Percentiles rank a stretch among this genome's conserved stretches.
phyloP scores from a whole-genome alignment of 2,888 invertebrate genomes.

The Brenthis hecate region DNA sequence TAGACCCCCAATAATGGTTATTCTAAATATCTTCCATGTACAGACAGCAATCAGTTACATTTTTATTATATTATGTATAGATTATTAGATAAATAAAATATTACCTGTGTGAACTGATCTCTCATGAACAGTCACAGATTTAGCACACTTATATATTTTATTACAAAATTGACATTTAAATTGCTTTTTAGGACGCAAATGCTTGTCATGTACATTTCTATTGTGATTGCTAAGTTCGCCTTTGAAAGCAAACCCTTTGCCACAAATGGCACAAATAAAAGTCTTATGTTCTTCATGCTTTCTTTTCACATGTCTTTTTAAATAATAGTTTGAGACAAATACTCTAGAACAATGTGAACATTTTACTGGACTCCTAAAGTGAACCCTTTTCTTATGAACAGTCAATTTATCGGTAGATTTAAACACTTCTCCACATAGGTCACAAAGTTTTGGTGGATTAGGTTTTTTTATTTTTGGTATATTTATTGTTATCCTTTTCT shows the following conservation, averaged over 20 bases:
- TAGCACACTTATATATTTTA: constrained; percentile 66
- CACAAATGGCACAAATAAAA: constrained; percentile 67
- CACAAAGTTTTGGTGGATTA: constrained; percentile 59
- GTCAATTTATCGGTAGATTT: constrained; percentile 54
- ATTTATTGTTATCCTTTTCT: constrained; percentile 43
- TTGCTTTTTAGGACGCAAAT: constrained; percentile 52
- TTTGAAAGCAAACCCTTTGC: constrained; percentile 61
- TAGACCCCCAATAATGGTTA: too few species aligned
- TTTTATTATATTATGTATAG: background rate
- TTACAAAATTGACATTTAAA: constrained; percentile 67
- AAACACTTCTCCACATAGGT: constrained; percentile 66
- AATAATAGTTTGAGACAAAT: constrained; percentile 57
- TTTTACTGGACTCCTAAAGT: constrained; percentile 55
- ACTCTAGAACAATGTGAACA: constrained; percentile 63
- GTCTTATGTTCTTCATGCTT: constrained; percentile 57
- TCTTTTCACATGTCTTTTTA: constrained; percentile 64
- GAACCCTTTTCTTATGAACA: constrained; percentile 57
- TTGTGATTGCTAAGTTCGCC: constrained; percentile 61
- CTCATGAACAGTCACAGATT: constrained; percentile 71
- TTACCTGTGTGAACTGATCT: constrained; percentile 78
- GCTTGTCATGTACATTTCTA: constrained; percentile 62
- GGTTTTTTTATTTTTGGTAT: constrained; percentile 44
- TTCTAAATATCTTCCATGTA: too few species aligned
- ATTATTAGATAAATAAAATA: constrained; percentile 7
- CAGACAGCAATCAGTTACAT: too few species aligned